Evolutionary conservation across 1,140 invertebrate species (phyloP).

Genomic region (Batillaria attramentaria): DNA sequence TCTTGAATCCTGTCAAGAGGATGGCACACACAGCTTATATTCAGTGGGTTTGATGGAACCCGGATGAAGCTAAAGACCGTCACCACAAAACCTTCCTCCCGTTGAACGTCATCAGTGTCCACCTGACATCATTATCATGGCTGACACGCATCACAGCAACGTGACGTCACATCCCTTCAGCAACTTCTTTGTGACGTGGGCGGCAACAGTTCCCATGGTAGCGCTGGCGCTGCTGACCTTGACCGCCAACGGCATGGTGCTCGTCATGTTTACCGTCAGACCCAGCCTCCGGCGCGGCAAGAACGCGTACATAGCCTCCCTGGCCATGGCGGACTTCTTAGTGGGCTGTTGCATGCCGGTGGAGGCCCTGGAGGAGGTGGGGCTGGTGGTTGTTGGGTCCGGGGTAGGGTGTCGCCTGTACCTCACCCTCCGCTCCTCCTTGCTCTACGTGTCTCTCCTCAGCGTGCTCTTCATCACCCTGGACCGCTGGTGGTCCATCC

Average conservation of each 20-base stretch:
- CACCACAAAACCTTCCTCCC: no score
- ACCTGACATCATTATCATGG: no score
- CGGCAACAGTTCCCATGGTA: constrained; percentile 52
- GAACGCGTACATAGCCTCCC: constrained; percentile 61
- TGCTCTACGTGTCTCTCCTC: constrained; percentile 57
- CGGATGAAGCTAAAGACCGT: background rate
- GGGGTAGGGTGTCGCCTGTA: constrained; percentile 47
- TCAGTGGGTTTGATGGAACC: no score
- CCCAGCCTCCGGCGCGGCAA: constrained; percentile 50
- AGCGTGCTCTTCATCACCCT: constrained; percentile 60
- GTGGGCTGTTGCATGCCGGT: constrained; percentile 57
- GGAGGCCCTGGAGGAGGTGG: constrained; percentile 49
- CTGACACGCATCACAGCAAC: background rate
- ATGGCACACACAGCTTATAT: no score
- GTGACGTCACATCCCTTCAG: background rate
- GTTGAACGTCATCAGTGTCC: no score
- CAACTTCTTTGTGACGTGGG: constrained; percentile 46
- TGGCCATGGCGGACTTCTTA: constrained; percentile 59
- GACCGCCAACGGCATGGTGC: constrained; percentile 54
- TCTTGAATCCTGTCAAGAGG: background rate
- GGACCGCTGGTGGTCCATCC: constrained; percentile 62
- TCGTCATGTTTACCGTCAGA: constrained; percentile 52
- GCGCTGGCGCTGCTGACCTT: constrained; percentile 48
- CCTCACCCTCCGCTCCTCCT: constrained; percentile 51
- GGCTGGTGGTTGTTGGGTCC: constrained; percentile 42